Conservation (phyloP, 2,888 invertebrate species). For the Pyrocoelia pectoralis region DNA sequence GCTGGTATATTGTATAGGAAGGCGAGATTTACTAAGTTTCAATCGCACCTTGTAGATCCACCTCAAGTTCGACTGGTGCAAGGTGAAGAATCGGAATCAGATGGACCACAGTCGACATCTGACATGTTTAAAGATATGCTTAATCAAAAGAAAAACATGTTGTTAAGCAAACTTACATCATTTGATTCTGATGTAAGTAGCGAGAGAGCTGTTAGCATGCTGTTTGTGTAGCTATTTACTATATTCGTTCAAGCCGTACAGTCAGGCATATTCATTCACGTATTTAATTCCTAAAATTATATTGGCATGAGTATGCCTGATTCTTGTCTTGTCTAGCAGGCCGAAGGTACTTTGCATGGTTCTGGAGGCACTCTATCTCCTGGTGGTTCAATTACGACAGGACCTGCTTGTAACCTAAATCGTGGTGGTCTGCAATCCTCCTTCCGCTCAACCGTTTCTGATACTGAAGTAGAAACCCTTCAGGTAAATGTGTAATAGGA, state of each 20-base stretch:
- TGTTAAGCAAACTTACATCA: constrained; percentile 86
- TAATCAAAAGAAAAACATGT: constrained; percentile 88
- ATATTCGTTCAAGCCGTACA: constrained; percentile 21
- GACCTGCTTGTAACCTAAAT: constrained; percentile 74
- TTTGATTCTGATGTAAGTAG: constrained; percentile 89
- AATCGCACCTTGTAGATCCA: constrained; percentile 59
- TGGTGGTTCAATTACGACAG: constrained; percentile 82
- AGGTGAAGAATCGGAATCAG: constrained; percentile 69
- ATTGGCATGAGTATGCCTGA: constrained; percentile 50
- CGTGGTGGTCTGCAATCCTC: constrained; percentile 76
- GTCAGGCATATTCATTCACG: constrained; percentile 31
- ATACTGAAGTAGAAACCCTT: constrained; percentile 90
- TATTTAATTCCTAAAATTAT: constrained; percentile 2
- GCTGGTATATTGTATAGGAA: constrained; percentile 58
- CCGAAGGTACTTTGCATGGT: constrained; percentile 71
- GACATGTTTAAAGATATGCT: constrained; percentile 95
- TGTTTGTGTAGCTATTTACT: constrained; percentile 3
- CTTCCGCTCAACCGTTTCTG: constrained; percentile 91
- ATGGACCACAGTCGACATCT: constrained; percentile 78
- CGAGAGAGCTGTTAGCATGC: constrained; percentile 11
- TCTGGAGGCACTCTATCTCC: constrained; percentile 66
- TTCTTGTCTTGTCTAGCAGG: constrained; percentile 58
- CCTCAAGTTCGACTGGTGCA: constrained; percentile 69
- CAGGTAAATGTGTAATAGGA: constrained; percentile 71
- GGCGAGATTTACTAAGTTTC: too few species aligned